Evolutionary conservation across 2,888 invertebrate genomes (phyloP), one percentile per base, ranked within the genome.

Genomic region (Hypsopygia costalis): DNA sequence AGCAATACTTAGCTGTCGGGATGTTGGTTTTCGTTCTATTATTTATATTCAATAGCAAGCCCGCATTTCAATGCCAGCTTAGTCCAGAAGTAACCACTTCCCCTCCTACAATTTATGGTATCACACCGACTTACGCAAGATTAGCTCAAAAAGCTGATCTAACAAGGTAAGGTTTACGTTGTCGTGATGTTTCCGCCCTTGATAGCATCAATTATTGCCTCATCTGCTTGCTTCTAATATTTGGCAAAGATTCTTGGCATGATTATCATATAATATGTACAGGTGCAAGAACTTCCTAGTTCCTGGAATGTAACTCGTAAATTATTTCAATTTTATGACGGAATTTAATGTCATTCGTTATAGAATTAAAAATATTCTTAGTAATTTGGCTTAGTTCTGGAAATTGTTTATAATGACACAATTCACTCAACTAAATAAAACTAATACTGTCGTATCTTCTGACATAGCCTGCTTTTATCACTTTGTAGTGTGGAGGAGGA

Each of bases 81-180:
- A 70, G 67, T 48, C 61, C 20, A 8, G 33, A 81, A 50, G 62
- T 63, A 29, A 63, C 71, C 47, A 67, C 76, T 21, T 79, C 86
- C 51, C 61, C 90, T 46, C 95, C 96, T 22, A 93, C 90, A 25
- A 95, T 98, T 53, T 98, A 96, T 76, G 95, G 95, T 9, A 93
- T 98, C 54, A 98, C 98, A 2, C 98, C 98, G 25, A 98, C 98
- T 0, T 97, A 97, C 75, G 79, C 92, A 16, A 91, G 98, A 46
- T 92, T 95, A 29, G 95, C 95, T 21, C 98, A 98, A 81, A 97
- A 97, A 79, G 98, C 98, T 6, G 98, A 98, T 78, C 87, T 98
- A 7, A 97, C 97, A 37, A 93, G 94, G 93, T 93, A 80, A 72
- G 52, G 44, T 49, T 49, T 63, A 46, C 56, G 54, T 55, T 42